Base-by-base conservation (phyloP, 2,888 invertebrate species). In the Apeira syringaria region DNA sequence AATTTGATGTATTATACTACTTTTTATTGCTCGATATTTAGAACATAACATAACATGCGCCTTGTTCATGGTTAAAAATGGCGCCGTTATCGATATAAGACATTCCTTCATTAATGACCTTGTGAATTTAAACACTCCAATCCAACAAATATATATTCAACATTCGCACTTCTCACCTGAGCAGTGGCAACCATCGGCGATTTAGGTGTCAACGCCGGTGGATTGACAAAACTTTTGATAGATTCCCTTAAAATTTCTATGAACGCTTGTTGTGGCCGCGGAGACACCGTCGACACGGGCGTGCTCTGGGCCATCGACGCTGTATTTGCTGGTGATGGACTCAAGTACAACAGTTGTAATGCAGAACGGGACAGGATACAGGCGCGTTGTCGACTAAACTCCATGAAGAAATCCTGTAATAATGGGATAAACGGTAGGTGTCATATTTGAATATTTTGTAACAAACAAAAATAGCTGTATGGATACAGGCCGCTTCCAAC, bases 311-410 rank as follows among this genome's bases (percentile, higher is more conserved):
- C 76, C 68, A 74, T 50, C 0, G 76, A 66, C 24, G 91, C 82
- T 5, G 78, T 72, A 39, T 58, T 70, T 1, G 85, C 88, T 1
- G 87, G 80, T 12, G 85, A 78, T 35, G 89, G 88, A 42, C 80
- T 84, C 45, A 95, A 90, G 75, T 97, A 97, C 17, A 97, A 87
- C 47, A 96, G 91, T 75, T 97, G 98, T 2, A 98, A 87, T 24
- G 98, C 94, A 29, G 98, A 98, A 38, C 99, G 93, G 1, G 98
- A 98, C 5, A 99, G 91, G 44, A 98, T 96, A 80, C 98, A 98
- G 1, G 98, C 97, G 1, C 93, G 93, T 64, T 94, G 94, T 29
- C 95, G 94, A 67, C 98, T 98, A 80, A 98, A 98, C 66, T 98
- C 97, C 77, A 96, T 94, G 80, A 98, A 97, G 81, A 98, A 97